These are phyloP conservation scores for Parauchenoglanis punctatus DNA, from an alignment of 2,797 vertebrate genomes.

Conservation along the genomic window DNA sequence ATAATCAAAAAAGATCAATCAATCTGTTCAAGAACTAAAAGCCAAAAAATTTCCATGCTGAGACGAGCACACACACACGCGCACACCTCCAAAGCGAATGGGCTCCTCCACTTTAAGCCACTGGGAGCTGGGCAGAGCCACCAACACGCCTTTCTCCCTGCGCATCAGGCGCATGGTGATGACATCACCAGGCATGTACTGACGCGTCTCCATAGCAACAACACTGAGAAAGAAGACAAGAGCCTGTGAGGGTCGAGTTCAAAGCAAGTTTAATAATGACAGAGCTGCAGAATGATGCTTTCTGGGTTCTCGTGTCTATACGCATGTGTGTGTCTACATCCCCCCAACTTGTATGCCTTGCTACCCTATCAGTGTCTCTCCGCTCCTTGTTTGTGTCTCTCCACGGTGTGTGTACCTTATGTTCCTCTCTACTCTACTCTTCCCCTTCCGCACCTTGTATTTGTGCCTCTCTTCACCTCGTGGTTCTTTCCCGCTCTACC, in stretches of 20 bases:
- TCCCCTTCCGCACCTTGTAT: too few relatives aligned
- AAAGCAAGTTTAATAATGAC: not conserved
- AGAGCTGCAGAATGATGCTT: not conserved
- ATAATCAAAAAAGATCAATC: not conserved
- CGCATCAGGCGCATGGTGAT: slow-evolving; percentile 98
- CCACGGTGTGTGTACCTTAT: too few relatives aligned
- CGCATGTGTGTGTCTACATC: too few relatives aligned
- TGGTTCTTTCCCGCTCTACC: not conserved
- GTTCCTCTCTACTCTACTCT: too few relatives aligned
- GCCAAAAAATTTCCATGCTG: not conserved
- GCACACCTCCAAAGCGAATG: slow-evolving; percentile 85
- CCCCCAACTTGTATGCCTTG: too few relatives aligned
- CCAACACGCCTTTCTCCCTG: slow-evolving; percentile 90
- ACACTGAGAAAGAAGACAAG: slow-evolving; percentile 76
- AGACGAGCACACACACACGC: too few relatives aligned
- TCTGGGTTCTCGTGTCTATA: not conserved
- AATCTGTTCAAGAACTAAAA: not conserved
- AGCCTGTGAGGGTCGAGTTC: not conserved
- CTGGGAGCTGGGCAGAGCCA: slow-evolving; percentile 92
- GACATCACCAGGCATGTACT: slow-evolving; percentile 86
- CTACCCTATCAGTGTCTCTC: too few relatives aligned
- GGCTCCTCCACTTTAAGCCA: slow-evolving; percentile 94
- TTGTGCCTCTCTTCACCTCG: too few relatives aligned
- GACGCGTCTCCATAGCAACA: slow-evolving; percentile 92
- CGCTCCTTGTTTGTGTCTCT: too few relatives aligned